Evolutionary conservation across 1,140 invertebrate species (phyloP).

Genomic region (Dermatophagoides farinae): DNA sequence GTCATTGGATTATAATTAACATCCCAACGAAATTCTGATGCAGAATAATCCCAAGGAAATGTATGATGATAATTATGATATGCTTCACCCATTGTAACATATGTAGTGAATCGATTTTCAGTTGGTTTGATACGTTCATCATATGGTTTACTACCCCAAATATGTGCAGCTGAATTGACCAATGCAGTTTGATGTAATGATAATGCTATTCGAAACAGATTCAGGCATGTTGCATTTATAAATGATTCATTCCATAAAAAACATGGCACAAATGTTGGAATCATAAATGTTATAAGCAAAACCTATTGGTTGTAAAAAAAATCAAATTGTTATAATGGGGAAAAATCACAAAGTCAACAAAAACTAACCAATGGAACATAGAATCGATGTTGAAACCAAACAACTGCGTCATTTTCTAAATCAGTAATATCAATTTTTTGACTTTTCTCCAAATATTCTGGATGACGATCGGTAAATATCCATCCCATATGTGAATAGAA

Average conservation of each 20-base stretch:
- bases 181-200: constrained; percentile 79
- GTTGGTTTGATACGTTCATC: constrained; percentile 51
- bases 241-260: constrained; percentile 23
- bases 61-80: constrained; percentile 91
- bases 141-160: constrained; percentile 74
- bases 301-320: constrained; percentile 48
- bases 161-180: constrained; percentile 81
- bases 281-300: not conserved
- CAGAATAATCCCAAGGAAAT: constrained; percentile 83
- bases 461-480: constrained; percentile 51
- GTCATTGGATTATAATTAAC: constrained; percentile 40
- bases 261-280: not conserved
- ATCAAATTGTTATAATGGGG: constrained; percentile 58
- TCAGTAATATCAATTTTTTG: constrained; percentile 67
- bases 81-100: constrained; percentile 56
- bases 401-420: constrained; percentile 53
- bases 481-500: constrained; percentile 60
- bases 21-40: constrained; percentile 50
- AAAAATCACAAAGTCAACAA: constrained; percentile 52
- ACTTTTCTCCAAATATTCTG: constrained; percentile 46
- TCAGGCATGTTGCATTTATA: constrained; percentile 53
- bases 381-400: constrained; percentile 58
- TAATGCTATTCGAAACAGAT: constrained; percentile 36
- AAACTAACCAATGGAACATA: constrained; percentile 64
- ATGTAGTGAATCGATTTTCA: constrained; percentile 44